A percentile compares a stretch with the other conserved stretches of the same genome.
phyloP scores from a whole-genome alignment of 2,888 invertebrate species.

The Congeria kusceri region DNA sequence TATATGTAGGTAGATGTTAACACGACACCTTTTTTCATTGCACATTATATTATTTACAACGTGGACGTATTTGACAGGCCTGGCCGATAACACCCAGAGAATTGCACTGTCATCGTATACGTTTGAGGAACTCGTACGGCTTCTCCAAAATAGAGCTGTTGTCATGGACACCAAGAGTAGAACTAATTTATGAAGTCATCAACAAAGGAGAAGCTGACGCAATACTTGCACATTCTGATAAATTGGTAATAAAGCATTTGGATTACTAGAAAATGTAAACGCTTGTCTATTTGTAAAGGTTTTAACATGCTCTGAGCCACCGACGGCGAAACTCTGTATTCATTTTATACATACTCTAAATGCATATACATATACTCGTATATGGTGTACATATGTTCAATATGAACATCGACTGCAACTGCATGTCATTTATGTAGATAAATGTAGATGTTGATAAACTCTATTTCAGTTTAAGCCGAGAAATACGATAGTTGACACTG shows the following conservation, averaged over 20 bases:
- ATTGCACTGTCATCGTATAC: no score
- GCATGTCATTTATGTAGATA: no score
- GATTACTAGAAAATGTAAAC: background rate
- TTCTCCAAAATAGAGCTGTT: conserved; percentile 34
- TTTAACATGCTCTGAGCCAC: background rate
- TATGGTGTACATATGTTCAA: no score
- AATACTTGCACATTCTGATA: conserved; percentile 27
- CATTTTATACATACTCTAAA: background rate
- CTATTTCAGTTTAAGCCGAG: no score
- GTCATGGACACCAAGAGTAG: conserved; percentile 41
- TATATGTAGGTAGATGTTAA: no score
- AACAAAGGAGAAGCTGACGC: conserved; percentile 26
- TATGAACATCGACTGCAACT: no score
- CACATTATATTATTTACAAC: background rate
- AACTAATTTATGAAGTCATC: conserved; percentile 49
- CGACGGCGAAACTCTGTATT: background rate
- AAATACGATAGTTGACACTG: no score
- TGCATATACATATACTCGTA: no score
- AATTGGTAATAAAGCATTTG: conserved; percentile 2
- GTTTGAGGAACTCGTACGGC: background rate
- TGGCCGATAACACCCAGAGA: no score
- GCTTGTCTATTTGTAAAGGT: no score
- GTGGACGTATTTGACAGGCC: background rate
- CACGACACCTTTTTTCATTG: no score
- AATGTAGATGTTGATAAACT: no score